phyloP scores from a whole-genome alignment of 2,113 vertebrate genomes.

The Pteruthius melanotis region DNA sequence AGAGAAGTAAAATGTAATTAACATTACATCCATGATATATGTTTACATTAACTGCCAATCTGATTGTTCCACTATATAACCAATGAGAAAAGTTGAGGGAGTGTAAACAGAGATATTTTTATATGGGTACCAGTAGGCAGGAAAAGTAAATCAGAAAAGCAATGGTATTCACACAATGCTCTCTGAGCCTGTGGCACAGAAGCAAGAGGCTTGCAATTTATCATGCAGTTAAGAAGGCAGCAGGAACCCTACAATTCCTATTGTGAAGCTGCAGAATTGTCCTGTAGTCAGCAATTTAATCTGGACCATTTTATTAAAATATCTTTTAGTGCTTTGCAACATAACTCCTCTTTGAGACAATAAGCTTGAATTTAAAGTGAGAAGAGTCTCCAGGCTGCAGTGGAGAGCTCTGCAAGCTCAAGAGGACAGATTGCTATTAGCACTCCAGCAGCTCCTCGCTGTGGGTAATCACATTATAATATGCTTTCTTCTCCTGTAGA shows the following conservation, averaged over 20 bases:
- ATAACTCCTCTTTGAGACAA: not conserved
- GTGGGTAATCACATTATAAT: slow-evolving; percentile 6
- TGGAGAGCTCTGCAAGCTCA: not conserved
- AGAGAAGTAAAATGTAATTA: slow-evolving; percentile 14
- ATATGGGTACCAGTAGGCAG: not conserved
- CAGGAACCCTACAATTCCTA: not conserved
- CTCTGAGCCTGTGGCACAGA: not conserved
- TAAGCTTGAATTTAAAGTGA: not conserved
- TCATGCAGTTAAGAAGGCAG: slow-evolving; percentile 15
- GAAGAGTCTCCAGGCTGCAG: not conserved
- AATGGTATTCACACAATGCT: not conserved
- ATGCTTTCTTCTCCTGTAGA: not conserved
- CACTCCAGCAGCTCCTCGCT: slow-evolving; percentile 3
- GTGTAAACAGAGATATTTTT: not conserved
- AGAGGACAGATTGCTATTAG: not conserved
- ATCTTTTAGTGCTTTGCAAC: not conserved
- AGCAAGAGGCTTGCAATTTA: slow-evolving; percentile 32
- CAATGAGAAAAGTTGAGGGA: not conserved
- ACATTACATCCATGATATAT: not conserved
- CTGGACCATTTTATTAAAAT: slow-evolving; percentile 1
- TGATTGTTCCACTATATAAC: not conserved
- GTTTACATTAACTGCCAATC: not conserved
- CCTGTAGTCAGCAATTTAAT: slow-evolving; percentile 34
- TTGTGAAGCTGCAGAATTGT: slow-evolving; percentile 20
- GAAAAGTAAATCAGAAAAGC: slow-evolving; percentile 31